phyloP scores from a whole-genome alignment of 2,797 vertebrate species.

The Epinephelus malabaricus region DNA sequence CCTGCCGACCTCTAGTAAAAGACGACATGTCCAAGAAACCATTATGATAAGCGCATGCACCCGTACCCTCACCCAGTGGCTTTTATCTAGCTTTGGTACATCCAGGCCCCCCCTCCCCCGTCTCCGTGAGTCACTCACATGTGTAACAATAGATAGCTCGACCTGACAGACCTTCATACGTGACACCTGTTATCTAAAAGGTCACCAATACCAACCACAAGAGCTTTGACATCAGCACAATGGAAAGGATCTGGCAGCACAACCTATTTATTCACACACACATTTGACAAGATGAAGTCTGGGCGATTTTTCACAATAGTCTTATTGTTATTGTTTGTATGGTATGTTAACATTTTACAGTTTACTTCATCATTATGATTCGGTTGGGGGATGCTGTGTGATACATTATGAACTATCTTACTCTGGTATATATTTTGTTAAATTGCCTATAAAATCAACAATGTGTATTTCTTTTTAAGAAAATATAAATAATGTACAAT shows the following conservation, averaged over 20 bases:
- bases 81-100: slow-evolving; percentile 66
- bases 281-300: slow-evolving; percentile 26
- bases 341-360: slow-evolving; percentile 9
- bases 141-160: slow-evolving; percentile 62
- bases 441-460: slow-evolving; percentile 18
- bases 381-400: not conserved
- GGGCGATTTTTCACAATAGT: slow-evolving; percentile 25
- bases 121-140: slow-evolving; percentile 26
- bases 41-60: slow-evolving; percentile 72
- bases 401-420: not conserved
- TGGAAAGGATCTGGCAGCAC: slow-evolving; percentile 27
- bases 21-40: slow-evolving; percentile 71
- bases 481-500: not conserved
- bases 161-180: slow-evolving; percentile 64
- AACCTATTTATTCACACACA: slow-evolving; percentile 33
- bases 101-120: slow-evolving; percentile 15
- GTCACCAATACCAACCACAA: slow-evolving; percentile 62
- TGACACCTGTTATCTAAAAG: slow-evolving; percentile 76
- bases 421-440: not conserved
- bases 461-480: slow-evolving; percentile 11
- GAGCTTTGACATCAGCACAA: slow-evolving; percentile 57
- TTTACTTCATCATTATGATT: slow-evolving; percentile 21
- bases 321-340: slow-evolving; percentile 14
- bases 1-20: slow-evolving; percentile 72
- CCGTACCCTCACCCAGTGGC: slow-evolving; percentile 34